Conservation (phyloP, 2,888 invertebrate species). For the Cordilura impudica region DNA sequence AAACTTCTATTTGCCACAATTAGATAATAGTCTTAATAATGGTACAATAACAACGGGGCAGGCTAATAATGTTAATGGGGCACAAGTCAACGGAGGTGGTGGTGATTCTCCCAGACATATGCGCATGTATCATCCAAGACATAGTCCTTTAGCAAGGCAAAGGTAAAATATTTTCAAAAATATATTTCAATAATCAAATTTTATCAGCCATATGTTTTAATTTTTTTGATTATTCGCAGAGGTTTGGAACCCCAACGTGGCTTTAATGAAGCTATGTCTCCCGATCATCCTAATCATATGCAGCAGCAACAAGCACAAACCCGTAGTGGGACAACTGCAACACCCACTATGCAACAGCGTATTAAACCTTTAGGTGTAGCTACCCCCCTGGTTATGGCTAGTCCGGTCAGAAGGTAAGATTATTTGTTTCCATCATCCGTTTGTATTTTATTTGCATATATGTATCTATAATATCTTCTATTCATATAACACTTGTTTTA, state of each 20-base stretch:
- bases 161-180: conserved; percentile 77
- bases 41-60: conserved; percentile 69
- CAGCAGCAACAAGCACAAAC: conserved; percentile 77
- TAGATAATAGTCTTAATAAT: conserved; percentile 73
- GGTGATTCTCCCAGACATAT: conserved; percentile 80
- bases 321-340: conserved; percentile 80
- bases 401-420: conserved; percentile 90
- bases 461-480: conserved; percentile 2
- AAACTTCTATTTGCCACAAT: conserved; percentile 90
- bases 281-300: conserved; percentile 79
- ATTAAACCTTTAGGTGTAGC: conserved; percentile 94
- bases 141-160: conserved; percentile 90
- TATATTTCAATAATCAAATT: background rate
- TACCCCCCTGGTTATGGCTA: conserved; percentile 91
- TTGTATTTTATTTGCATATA: background rate
- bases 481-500: conserved; percentile 46
- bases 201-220: background rate
- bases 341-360: conserved; percentile 93
- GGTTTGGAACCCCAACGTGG: conserved; percentile 83
- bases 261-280: conserved; percentile 82
- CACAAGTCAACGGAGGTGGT: conserved; percentile 67
- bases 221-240: conserved; percentile 71
- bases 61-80: conserved; percentile 57
- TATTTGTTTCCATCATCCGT: background rate
- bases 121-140: conserved; percentile 80